Evolutionary conservation across 2,113 vertebrate genomes (phyloP), one percentile per base, ranked within the genome.

Genomic region (Coracopsis vasa): DNA sequence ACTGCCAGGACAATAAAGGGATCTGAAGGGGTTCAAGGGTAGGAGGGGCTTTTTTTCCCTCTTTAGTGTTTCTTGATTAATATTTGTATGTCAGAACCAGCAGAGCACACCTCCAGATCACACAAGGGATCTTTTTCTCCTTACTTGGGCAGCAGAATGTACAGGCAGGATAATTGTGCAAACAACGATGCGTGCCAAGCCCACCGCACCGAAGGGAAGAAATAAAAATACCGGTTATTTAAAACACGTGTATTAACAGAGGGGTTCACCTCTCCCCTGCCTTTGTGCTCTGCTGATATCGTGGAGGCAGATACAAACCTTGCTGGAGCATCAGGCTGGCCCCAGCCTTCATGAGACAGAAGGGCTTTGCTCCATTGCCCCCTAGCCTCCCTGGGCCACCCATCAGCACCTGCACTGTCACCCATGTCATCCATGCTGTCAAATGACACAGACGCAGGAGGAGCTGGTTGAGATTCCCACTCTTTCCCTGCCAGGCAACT

Each of bases 191-290:
- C 2, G 6, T 93, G 94, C 96, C 96, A 96, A 97, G 80, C 88
- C 61, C 80, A 86, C 44, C 0, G 0, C 90, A 91, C 93, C 0
- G 0, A 89, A 79, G 65, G 53, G 41, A 94, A 94, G 95, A 92
- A 96, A 91, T 74, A 90, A 96, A 96, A 97, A 94, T 87, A 93
- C 50, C 60, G 15, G 61, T 92, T 95, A 96, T 96, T 95, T 89
- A 93, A 96, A 97, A 96, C 96, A 95, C 3, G 0, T 94, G 94
- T 94, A 58, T 88, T 88, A 94, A 94, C 92, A 89, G 77, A 88
- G 21, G 92, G n/a, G 58, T 25, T 92, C 77, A 77, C 90, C 74
- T 96, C 92, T 80, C 45, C 85, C 50, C 81, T 80, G 90, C 79
- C 56, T 93, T 56, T 4, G 16, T 56, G 79, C 67, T 88, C 85